Evolutionary conservation across 2,888 invertebrate species (phyloP).

Genomic region (Melangyna quadrimaculata): DNA sequence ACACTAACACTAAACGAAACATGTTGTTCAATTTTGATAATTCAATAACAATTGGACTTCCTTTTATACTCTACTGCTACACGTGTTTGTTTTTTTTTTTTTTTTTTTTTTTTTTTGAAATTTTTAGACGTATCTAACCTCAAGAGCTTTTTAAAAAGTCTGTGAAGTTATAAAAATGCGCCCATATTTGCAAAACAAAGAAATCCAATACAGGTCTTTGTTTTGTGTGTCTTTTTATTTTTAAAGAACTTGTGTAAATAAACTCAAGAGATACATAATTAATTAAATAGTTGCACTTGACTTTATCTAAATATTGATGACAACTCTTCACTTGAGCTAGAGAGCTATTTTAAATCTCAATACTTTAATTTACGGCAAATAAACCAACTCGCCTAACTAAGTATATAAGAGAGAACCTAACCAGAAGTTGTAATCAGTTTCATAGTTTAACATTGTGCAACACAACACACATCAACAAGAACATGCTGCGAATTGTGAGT

Average conservation of each 20-base stretch:
- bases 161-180: not conserved
- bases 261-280: not conserved
- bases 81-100: not conserved
- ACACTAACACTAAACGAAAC: constrained; percentile 14
- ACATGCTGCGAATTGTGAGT: constrained; percentile 40
- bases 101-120: not conserved
- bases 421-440: not conserved
- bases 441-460: not conserved
- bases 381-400: not conserved
- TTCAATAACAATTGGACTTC: not conserved
- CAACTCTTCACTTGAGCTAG: not conserved
- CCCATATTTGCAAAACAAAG: not conserved
- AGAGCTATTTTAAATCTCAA: not conserved
- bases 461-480: not conserved
- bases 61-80: not conserved
- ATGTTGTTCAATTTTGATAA: not conserved
- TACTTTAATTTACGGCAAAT: not conserved
- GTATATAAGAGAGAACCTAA: not conserved
- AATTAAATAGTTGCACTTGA: constrained; percentile 3
- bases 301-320: not conserved
- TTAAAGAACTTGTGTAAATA: not conserved
- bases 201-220: not conserved
- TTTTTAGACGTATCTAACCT: not conserved
- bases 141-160: not conserved
- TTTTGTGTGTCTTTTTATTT: not conserved